Percentiles rank a stretch among this genome's conserved stretches.
Evolutionary conservation across 2,888 invertebrate genomes (phyloP).

Genomic region (Glaucopsyche alexis): DNA sequence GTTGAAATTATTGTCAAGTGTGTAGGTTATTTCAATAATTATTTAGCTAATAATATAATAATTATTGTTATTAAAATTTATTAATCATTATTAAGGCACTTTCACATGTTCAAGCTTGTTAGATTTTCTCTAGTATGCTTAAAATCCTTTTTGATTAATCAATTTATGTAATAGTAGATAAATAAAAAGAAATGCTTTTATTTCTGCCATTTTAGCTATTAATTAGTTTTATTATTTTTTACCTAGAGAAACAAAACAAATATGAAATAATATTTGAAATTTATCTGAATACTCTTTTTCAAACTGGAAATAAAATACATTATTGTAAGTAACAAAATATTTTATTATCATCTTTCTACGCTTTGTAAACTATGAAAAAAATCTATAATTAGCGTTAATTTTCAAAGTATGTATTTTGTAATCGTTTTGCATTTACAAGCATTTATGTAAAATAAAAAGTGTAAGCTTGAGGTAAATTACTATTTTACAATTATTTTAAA

Average conservation of each 20-base stretch:
- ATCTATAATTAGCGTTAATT: neutral
- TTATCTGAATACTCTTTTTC: too few relatives aligned
- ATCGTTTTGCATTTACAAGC: constrained; percentile 9
- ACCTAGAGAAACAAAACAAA: too few relatives aligned
- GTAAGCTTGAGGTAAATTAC: neutral
- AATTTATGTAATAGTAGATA: neutral
- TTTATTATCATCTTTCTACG: neutral
- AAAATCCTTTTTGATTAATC: neutral
- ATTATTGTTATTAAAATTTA: neutral
- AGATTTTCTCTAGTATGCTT: neutral
- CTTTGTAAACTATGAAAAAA: neutral
- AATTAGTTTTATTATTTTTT: too few relatives aligned
- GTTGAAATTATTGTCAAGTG: neutral
- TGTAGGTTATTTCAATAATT: neutral
- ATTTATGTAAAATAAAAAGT: neutral
- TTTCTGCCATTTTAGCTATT: too few relatives aligned
- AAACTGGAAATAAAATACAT: too few relatives aligned
- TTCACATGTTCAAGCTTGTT: neutral
- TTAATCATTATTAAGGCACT: neutral
- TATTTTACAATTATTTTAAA: too few relatives aligned
- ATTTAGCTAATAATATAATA: neutral
- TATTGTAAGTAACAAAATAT: too few relatives aligned
- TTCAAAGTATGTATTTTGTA: neutral
- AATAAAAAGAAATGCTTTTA: too few relatives aligned
- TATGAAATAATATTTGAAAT: too few relatives aligned